Base-by-base conservation (phyloP, 2,888 invertebrate genomes). In the Diarsia dahlii region DNA sequence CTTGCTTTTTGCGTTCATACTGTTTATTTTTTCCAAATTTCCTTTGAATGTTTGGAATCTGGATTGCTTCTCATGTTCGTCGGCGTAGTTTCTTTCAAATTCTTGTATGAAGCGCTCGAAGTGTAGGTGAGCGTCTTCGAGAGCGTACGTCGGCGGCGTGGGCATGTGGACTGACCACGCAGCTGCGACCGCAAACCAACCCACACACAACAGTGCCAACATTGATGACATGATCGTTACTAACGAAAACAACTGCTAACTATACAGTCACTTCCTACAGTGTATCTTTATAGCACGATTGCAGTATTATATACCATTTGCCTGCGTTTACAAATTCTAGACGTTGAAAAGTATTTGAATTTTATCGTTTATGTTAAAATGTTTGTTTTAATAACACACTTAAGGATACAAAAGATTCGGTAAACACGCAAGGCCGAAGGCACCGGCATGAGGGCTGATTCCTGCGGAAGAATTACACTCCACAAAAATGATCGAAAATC, bases 41-140 rank as follows among this genome's bases (percentile, higher is more conserved):
- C 39, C 39, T 39, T 80, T 84, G 50, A 87, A 87, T 60, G 79
- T 81, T 54, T 71, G 18, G 45, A 82, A 81, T 12, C 82, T 80
- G 5, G 13, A 2, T 65, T 65, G 69, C n/a, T 80, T 87, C 54
- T 87, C 87, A 1, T 50, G 1, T 28, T 77, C 58, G 12, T 71
- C 5, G 1, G 46, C 56, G 63, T 87, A 87, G 1, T 75, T n/a
- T 48, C 67, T 67, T 10, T 52, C 18, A n/a, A 52, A 63, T 13
- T 77, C 10, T n/a, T 52, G 34, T 2, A 84, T 74, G 54, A 86
- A 87, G 0, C 28, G 12, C 54, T 86, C 76, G 34, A 87, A 87
- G 56, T 58, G 50, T 0, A 12, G 10, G n/a, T 78, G 75, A 0
- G 84, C 86, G 5, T 85, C 56, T 56, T 78, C 80, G 8, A 65